phyloP scores from a whole-genome alignment of 2,888 invertebrate genomes.

The Rutpela maculata region DNA sequence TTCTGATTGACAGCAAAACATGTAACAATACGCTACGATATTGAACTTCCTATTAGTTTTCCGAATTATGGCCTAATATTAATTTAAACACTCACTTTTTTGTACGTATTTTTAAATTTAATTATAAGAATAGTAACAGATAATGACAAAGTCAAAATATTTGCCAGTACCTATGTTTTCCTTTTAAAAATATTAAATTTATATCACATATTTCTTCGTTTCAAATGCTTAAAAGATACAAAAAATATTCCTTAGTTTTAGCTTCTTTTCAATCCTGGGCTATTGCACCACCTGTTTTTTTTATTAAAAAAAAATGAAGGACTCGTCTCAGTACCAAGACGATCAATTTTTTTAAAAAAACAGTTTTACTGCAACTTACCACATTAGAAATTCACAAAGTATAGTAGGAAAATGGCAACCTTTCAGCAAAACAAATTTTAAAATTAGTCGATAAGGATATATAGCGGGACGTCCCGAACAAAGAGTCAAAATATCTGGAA shows the following conservation, averaged over 20 bases:
- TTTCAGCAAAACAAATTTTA: background rate
- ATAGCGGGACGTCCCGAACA: background rate
- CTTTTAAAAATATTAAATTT: slow-evolving; percentile 61
- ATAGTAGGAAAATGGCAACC: background rate
- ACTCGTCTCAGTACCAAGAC: slow-evolving; percentile 18
- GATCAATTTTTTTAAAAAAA: slow-evolving; percentile 30
- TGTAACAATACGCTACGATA: slow-evolving; percentile 31
- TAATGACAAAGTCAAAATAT: slow-evolving; percentile 57
- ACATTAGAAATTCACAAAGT: background rate
- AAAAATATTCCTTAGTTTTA: slow-evolving; percentile 25
- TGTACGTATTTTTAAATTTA: slow-evolving; percentile 55
- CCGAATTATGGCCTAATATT: slow-evolving; percentile 28
- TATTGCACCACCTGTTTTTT: slow-evolving; percentile 23
- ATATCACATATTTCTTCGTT: slow-evolving; percentile 62
- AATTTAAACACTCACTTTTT: slow-evolving; percentile 52
- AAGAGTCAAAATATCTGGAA: background rate
- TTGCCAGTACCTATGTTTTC: slow-evolving; percentile 52
- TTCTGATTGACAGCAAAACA: slow-evolving; percentile 15
- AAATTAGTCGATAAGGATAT: background rate
- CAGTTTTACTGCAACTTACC: background rate
- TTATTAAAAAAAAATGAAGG: slow-evolving; percentile 2
- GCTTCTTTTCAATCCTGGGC: background rate
- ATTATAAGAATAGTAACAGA: slow-evolving; percentile 54
- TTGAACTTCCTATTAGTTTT: slow-evolving; percentile 30
- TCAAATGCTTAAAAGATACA: slow-evolving; percentile 54